These are phyloP conservation scores for Otolemur garnettii DNA, from an alignment of 2,113 vertebrate species.

Conservation along the genomic window DNA sequence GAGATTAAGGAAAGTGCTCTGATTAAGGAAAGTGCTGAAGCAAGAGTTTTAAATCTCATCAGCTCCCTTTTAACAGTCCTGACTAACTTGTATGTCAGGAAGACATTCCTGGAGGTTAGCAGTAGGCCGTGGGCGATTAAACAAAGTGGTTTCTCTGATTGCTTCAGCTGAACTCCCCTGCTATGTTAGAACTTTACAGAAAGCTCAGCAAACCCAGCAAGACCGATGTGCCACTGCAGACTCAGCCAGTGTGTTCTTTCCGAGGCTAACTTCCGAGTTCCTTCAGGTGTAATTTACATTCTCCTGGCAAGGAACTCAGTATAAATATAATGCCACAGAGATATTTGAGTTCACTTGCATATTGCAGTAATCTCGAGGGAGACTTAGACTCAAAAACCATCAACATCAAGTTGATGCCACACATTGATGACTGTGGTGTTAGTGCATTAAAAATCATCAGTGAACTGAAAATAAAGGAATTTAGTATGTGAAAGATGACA, in stretches of 20 bases:
- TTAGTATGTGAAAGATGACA: background rate
- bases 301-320: background rate
- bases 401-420: background rate
- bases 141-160: background rate
- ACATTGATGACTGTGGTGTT: background rate
- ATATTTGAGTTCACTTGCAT: background rate
- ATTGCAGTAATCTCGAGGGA: background rate
- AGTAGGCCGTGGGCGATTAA: background rate
- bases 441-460: background rate
- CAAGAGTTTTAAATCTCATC: background rate
- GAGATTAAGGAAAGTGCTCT: background rate
- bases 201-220: background rate
- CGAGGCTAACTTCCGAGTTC: background rate
- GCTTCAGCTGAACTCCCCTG: background rate
- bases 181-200: background rate
- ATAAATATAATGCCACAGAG: background rate
- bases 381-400: background rate
- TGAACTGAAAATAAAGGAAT: background rate
- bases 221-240: background rate
- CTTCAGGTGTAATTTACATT: background rate
- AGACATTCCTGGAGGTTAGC: background rate
- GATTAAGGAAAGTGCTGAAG: background rate
- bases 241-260: background rate
- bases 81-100: background rate
- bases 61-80: background rate